These are phyloP conservation scores for Galerucella nymphaeae DNA, from an alignment of 2,888 invertebrate species.

Conservation along the genomic window DNA sequence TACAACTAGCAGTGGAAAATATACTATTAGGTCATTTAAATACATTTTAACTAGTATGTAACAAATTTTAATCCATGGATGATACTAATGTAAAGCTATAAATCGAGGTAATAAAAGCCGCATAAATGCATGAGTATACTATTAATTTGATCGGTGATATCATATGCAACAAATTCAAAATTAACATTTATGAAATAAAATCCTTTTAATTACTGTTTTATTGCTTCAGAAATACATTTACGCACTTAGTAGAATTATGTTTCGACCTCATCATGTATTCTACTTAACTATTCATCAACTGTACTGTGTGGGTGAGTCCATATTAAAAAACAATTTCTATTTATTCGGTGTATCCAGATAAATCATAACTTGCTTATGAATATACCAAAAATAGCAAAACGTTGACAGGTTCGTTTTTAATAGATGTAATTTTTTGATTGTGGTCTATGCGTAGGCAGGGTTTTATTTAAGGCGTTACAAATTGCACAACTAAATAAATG, in stretches of 20 bases:
- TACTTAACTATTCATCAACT: neutral
- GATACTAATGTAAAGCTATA: no score
- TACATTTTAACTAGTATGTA: no score
- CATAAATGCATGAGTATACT: no score
- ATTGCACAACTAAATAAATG: neutral
- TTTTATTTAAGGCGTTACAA: slow-evolving; percentile 1
- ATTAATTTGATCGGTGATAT: no score
- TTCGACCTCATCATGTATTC: neutral
- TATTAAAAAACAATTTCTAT: neutral
- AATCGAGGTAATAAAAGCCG: no score
- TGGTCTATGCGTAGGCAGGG: neutral
- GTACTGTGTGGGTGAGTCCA: neutral
- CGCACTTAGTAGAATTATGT: neutral
- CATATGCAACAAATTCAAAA: neutral
- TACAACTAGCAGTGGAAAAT: no score
- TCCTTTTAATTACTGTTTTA: neutral
- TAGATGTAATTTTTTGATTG: neutral
- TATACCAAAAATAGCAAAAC: neutral
- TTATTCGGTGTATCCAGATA: slow-evolving; percentile 8
- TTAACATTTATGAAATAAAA: neutral
- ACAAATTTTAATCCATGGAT: no score
- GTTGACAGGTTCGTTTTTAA: slow-evolving; percentile 9
- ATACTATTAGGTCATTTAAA: no score
- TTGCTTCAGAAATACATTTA: neutral
- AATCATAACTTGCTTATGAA: neutral